Evolutionary conservation across 2,797 vertebrate species (phyloP), one percentile per base, ranked within the genome.

Genomic region (Pangasius krempfi): DNA sequence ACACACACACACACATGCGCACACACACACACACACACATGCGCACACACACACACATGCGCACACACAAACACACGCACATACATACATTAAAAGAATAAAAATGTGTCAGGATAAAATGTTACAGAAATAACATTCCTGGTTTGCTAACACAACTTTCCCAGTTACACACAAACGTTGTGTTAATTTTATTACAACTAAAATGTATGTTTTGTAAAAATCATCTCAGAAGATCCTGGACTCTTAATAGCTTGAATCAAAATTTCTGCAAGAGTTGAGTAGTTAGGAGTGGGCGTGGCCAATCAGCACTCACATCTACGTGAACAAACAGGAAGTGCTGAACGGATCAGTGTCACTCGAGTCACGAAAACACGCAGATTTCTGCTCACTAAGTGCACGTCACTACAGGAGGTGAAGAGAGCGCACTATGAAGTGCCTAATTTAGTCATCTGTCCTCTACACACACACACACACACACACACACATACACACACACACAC

Each of bases 401-500:
- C 27, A 84, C 30, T 78, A n/a, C 56, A 33, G 8, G 22, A 89
- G 5, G 72, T 6, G 66, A 27, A 14, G 30, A 73, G 20, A 73
- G 37, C n/a, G 0, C 27, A 60, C 84, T 8, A 37, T 5, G 22
- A 0, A 58, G 9, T 60, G 30, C 10, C 33, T 81, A 58, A 40
- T 60, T 25, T 58, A 81, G 4, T 25, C 9, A 37, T 58, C 33
- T 25, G 2, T 37, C 30, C n/a, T 5, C 40, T 9, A 75, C 18
- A 85, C 7, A 81, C 37, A 86, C 16, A 84, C 30, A 81, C 20
- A 40, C n/a, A 54, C 18, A 85, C 22, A 47, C 37, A 72, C 93
- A 58, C 84, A 82, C 30, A 22, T n/a, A 87, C 7, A 84, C 37
- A 85, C 3, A 68, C 16, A 85, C 22, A 47, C 25, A 73, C 93